Evolutionary conservation across 2,797 vertebrate genomes (phyloP), one percentile per base, ranked within the genome.

Genomic region (Setipinna tenuifilis): DNA sequence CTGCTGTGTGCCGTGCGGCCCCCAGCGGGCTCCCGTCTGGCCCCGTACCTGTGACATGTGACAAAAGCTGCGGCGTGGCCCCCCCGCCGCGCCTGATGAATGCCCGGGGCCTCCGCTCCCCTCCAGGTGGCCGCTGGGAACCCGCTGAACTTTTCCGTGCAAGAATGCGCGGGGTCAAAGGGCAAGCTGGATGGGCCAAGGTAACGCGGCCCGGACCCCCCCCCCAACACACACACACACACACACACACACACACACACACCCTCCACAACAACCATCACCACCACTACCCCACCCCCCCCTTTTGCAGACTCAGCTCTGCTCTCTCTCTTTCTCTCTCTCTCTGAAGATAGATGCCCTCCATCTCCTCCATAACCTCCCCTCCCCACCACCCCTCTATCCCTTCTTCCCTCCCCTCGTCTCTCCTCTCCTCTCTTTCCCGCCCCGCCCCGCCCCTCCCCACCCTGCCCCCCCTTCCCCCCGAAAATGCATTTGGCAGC

Each of bases 121-220:
- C 89, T 89, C 85, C 88, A 92, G 91, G 89, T 85, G 91, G 91
- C 86, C 87, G 83, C 84, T 86, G 88, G 21, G 59, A 92, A 85
- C 85, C 87, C 85, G 68, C 68, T 82, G 86, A 91, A 90, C 84
- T 78, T 44, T n/a, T 87, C 80, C 91, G 82, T 88, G 75, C 81
- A 89, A 83, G 91, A 94, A 92, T 92, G 89, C 88, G 12, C 54
- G 21, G 41, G 90, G 88, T 92, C 87, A 92, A 84, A 91, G 87
- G 89, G 90, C 86, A 91, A 91, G 75, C 92, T 89, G 90, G 89
- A 90, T 89, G 90, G 86, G 89, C 71, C 84, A 88, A 85, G 50
- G 88, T 88, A 91, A 58, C 59, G 85, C 88, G 87, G 91, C 83
- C 83, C 81, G 83, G 65, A 0, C 61, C 6, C 61, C 6, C 21